Conservation (phyloP, 2,797 vertebrate genomes). For the Parauchenoglanis punctatus region DNA sequence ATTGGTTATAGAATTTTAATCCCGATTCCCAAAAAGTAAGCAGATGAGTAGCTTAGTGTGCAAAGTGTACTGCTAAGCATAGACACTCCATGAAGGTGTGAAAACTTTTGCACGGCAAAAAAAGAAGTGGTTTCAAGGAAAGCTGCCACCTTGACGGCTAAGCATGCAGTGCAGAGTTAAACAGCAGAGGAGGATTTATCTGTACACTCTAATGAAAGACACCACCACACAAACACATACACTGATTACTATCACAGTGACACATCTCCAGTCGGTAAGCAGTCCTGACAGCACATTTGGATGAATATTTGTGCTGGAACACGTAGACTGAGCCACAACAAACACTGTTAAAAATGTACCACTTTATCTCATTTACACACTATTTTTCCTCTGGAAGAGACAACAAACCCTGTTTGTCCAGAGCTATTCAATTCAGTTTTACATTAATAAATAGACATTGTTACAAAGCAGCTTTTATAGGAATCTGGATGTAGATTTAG, state of each 20-base stretch:
- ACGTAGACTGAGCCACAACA: background rate
- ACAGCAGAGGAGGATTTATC: background rate
- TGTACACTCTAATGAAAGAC: background rate
- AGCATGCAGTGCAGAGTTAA: background rate
- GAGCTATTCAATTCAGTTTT: background rate
- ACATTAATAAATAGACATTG: background rate
- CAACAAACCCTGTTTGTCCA: background rate
- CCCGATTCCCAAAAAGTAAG: background rate
- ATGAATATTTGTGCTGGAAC: background rate
- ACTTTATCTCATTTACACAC: background rate
- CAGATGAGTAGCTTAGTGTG: background rate
- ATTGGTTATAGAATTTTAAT: background rate
- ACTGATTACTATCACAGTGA: background rate
- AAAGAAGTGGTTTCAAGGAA: background rate
- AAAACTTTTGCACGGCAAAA: background rate
- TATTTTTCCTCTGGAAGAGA: background rate
- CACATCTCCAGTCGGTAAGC: background rate
- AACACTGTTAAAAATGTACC: background rate
- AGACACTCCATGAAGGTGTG: background rate
- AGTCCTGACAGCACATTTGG: background rate
- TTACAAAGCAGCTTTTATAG: background rate
- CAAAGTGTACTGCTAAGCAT: background rate
- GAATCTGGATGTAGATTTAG: background rate
- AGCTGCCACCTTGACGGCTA: background rate
- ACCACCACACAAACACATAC: background rate